Conservation (phyloP, 2,113 vertebrate genomes). For the Castor canadensis region DNA sequence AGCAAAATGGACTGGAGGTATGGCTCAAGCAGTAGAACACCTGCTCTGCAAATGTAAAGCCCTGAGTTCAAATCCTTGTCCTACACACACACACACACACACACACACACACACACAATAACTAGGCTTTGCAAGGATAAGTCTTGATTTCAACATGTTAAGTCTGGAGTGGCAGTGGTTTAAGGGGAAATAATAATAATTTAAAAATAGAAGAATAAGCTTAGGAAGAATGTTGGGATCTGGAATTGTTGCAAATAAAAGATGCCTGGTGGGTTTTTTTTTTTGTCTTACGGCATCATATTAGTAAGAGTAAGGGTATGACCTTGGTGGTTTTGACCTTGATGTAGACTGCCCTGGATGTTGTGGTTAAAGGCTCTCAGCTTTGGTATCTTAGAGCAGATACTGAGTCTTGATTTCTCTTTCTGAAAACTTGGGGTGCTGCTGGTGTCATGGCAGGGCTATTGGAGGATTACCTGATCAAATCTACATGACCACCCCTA, state of each 20-base stretch:
- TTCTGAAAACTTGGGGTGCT: background rate
- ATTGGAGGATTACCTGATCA: background rate
- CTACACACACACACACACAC: no score
- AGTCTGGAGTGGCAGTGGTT: background rate
- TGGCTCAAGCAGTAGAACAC: no score
- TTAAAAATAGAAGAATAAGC: background rate
- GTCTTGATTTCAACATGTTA: background rate
- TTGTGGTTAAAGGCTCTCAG: background rate
- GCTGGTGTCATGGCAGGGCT: background rate
- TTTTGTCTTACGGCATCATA: background rate
- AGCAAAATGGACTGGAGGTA: no score
- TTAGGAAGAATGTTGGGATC: background rate
- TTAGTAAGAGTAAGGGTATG: background rate
- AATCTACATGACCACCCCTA: background rate
- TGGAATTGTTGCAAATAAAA: background rate
- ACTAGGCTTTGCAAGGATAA: background rate
- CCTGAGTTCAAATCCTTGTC: no score
- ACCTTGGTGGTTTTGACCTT: background rate
- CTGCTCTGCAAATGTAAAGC: no score
- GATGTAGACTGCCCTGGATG: background rate
- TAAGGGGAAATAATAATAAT: background rate
- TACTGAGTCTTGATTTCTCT: background rate
- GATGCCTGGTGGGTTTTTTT: background rate
- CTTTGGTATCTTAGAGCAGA: background rate
- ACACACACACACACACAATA: no score